A percentile compares a stretch with the other conserved stretches of the same genome.
Evolutionary conservation across 2,888 invertebrate genomes (phyloP).

Genomic region (Campoletis raptor): DNA sequence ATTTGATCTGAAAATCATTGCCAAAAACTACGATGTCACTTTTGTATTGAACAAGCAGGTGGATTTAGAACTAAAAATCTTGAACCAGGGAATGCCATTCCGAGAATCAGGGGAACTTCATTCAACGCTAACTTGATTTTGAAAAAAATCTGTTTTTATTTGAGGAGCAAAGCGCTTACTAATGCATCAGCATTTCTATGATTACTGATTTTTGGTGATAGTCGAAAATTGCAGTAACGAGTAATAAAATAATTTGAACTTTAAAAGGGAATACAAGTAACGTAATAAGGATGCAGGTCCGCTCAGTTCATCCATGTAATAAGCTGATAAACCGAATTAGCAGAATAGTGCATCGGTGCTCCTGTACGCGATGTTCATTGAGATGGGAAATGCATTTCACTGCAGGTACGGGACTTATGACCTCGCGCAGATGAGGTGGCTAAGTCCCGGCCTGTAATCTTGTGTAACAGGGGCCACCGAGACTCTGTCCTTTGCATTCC

Average conservation of each 20-base stretch:
- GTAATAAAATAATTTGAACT: background rate
- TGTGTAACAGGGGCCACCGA: slow-evolving; percentile 69
- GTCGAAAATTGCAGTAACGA: background rate
- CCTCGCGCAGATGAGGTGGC: slow-evolving; percentile 80
- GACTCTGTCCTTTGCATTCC: slow-evolving; percentile 51
- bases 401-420: slow-evolving; percentile 80
- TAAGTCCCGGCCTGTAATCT: slow-evolving; percentile 80
- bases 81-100: too few relatives aligned
- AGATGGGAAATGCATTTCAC: slow-evolving; percentile 80
- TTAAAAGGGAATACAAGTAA: background rate
- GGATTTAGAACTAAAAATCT: too few relatives aligned
- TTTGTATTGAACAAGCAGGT: too few relatives aligned
- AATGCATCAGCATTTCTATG: too few relatives aligned
- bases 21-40: too few relatives aligned
- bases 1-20: too few relatives aligned
- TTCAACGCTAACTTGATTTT: too few relatives aligned
- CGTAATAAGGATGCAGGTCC: background rate
- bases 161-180: too few relatives aligned
- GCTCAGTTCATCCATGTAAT: slow-evolving; percentile 6
- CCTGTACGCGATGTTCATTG: slow-evolving; percentile 42
- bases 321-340: slow-evolving; percentile 49
- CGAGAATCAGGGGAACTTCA: too few relatives aligned
- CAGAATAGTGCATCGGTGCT: slow-evolving; percentile 17
- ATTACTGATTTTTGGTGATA: background rate
- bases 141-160: too few relatives aligned